Conservation (phyloP, 2,113 vertebrate genomes). For the Heliornis fulica region DNA sequence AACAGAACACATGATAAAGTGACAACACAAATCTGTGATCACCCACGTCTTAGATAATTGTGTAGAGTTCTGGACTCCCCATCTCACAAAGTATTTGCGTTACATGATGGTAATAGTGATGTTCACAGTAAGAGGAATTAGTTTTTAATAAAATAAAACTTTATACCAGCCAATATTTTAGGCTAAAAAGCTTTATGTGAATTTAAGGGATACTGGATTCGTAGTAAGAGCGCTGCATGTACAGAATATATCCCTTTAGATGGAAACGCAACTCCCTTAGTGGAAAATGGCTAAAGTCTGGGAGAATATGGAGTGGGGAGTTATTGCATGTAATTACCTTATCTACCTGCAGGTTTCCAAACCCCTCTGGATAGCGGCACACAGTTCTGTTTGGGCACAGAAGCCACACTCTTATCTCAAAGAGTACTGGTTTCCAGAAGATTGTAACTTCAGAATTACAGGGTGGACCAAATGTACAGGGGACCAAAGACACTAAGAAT, state of each 20-base stretch:
- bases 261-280: background rate
- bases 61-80: background rate
- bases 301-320: background rate
- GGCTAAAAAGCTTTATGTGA: background rate
- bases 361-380: background rate
- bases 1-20: background rate
- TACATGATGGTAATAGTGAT: fast-evolving
- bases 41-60: fast-evolving
- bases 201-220: background rate
- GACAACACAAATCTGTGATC: background rate
- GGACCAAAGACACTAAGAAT: background rate
- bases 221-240: background rate
- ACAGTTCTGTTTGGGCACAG: background rate
- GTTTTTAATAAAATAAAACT: background rate
- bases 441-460: background rate
- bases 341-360: background rate
- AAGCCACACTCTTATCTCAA: background rate
- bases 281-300: background rate
- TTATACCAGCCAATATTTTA: fast-evolving
- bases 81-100: background rate
- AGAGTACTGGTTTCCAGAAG: background rate
- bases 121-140: background rate
- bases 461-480: background rate
- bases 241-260: background rate
- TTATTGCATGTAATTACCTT: background rate